Base-by-base conservation (phyloP, 2,888 invertebrate species). In the Melieria crassipennis region DNA sequence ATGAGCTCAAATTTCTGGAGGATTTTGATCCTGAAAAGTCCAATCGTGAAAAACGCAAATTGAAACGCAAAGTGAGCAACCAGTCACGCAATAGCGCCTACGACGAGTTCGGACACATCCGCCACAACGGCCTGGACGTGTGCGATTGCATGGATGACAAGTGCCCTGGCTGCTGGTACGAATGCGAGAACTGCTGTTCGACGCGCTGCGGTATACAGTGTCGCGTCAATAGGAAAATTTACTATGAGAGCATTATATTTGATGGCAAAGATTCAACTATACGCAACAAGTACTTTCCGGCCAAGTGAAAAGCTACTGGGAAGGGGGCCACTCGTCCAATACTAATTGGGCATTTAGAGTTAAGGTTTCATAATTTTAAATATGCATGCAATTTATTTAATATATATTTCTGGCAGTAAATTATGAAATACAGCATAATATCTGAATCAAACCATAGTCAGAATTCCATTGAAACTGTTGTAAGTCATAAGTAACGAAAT, bases 111-210 rank as follows among this genome's bases (percentile, higher is more conserved):
- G 94, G 94, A 0, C 87, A 89, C 50, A 88, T 92, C 76, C 87
- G 91, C 42, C 86, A 87, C 13, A 90, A 90, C 45, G 91, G 91
- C 2, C 86, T 89, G 77, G 93, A 97, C 86, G 80, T 94, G 10
- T 97, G 97, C 79, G 97, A 97, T 84, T 97, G 97, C 82, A 88
- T 96, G 75, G 91, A 92, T 78, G 88, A 89, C 55, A 88, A 88
- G 10, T 97, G 97, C 79, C 88, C 90, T 0, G 97, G 97, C 0
- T 97, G 97, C 83, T 95, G 95, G 87, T 94, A 92, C 81, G 91
- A 92, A 2, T 95, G 95, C 80, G 83, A 88, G 5, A 92, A 90
- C 82, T 96, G 96, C 81, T 87, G 85, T 30, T 94, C 94, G 0
- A 86, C 86, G 43, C 94, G 94, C 84, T 96, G 95, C 86, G 95